Base-by-base conservation (phyloP, 2,888 invertebrate genomes). In the Microctonus brassicae region DNA sequence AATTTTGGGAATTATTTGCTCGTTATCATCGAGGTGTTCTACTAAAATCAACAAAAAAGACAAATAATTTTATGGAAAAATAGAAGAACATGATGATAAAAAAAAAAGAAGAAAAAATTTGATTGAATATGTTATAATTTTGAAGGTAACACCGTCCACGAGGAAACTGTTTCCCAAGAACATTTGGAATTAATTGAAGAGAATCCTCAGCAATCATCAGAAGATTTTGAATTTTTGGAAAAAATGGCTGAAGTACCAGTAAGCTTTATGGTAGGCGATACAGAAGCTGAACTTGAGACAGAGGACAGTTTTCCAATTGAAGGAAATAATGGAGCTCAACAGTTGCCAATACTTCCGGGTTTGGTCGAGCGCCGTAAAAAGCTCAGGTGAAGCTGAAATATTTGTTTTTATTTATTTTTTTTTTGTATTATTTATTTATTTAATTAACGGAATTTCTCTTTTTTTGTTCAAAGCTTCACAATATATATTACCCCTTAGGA, bases 291-390 rank as follows among this genome's bases (percentile, higher is more conserved):
- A 63, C 81, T 80, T 64, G 87, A 87, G 75, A 84, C 79, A 52
- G 84, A 82, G 73, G 87, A 87, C 78, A 86, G 81, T 71, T 87
- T 87, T 72, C 86, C 87, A 20, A 75, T 76, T 57, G 82, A 81
- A 6, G 79, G 78, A 57, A 76, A 77, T 72, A 81, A 84, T 72
- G 72, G 62, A 26, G 67, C 71, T 57, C 82, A 83, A 61, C 75
- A 73, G 69, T 81, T 81, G 62, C 77, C 77, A 69, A 60, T 76
- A 58, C 63, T 81, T 67, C 83, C 84, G 22, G 89, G 88, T 73
- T 81, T 88, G 72, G 84, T 86, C 66, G 89, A 89, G 77, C 87
- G 88, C 55, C 87, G 89, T 39, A 89, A 84, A 79, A 86, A 89
- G 68, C 88, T 89, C 81, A 88, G 89, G 89, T 89, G 85, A 83